Percentiles rank a stretch among this genome's conserved stretches.
These are phyloP conservation scores for Rhinophrynus dorsalis DNA, from an alignment of 2,797 vertebrate genomes.

Conservation along the genomic window DNA sequence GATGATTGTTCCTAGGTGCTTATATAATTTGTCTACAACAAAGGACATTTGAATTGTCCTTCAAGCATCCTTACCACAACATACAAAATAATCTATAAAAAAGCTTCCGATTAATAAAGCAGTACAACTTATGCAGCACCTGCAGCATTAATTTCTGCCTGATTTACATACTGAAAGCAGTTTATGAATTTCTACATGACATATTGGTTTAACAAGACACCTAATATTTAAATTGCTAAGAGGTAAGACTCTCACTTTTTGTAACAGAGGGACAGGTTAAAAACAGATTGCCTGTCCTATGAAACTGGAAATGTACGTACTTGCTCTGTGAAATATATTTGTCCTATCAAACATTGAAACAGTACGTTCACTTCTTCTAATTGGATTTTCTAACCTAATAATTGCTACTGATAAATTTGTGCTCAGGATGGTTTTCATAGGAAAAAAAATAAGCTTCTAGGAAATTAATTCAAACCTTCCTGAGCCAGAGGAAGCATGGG, in stretches of 20 bases:
- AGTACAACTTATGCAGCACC: not conserved
- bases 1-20: no score
- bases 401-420: conserved; percentile 35
- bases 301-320: conserved; percentile 19
- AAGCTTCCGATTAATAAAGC: conserved; percentile 4
- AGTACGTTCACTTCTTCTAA: conserved; percentile 32
- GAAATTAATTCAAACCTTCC: conserved; percentile 34
- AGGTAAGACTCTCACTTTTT: conserved; percentile 23
- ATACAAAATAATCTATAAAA: conserved; percentile 5
- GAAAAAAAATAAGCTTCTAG: conserved; percentile 27
- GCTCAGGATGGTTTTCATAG: conserved; percentile 46
- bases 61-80: not conserved
- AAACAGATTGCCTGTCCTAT: conserved; percentile 22
- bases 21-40: no score
- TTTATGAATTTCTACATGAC: conserved; percentile 44
- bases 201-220: conserved; percentile 22
- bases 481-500: conserved; percentile 36
- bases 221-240: conserved; percentile 43
- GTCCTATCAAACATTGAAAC: conserved; percentile 47
- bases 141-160: conserved; percentile 13
- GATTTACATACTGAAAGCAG: conserved; percentile 33
- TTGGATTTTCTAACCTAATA: conserved; percentile 34
- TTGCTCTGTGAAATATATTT: conserved; percentile 39
- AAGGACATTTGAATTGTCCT: not conserved
- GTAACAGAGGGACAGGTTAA: conserved; percentile 32